Evolutionary conservation across 1,140 invertebrate species (phyloP), one percentile per base, ranked within the genome.

Genomic region (Pogonognathellus flavescens): DNA sequence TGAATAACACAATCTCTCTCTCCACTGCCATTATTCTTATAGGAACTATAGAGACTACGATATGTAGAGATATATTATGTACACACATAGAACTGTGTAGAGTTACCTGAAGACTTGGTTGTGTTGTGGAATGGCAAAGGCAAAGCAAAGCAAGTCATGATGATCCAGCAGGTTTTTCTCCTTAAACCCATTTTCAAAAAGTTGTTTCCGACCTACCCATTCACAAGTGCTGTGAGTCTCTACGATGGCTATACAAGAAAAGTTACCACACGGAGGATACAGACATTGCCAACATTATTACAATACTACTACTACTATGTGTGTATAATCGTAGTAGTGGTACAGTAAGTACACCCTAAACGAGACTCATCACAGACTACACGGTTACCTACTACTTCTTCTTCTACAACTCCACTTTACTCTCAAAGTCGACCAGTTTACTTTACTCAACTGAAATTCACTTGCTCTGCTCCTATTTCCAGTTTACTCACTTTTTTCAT

Each of bases 91-190:
- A n/a, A n/a, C 22, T 41, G 8, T 49, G 14, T 76, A 49, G 41
- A 49, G 25, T 76, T n/a, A 49, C 4, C 5, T 5, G 13, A 41
- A n/a, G 31, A 31, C n/a, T n/a, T 41, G 25, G 16, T 16, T 49
- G 31, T 49, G 31, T 76, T 18, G 70, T 66, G 20, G 1, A 72
- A 49, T 72, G 41, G 70, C 41, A 57, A 57, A 14, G 53, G 53
- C 62, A 81, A 81, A 25, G 80, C 80, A 76, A 76, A 81, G 55
- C 80, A 57, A 85, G 80, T 86, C 81, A 86, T 86, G 85, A 86
- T 86, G 85, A 86, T 86, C 85, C 82, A 86, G 85, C 85, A 86
- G 85, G 85, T 86, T 86, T 86, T 86, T 57, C 85, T 83, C 31
- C 49, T 82, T 83, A 22, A 53, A 83, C 80, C 53, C 81, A 60